Conservation (phyloP, 2,797 vertebrate species). For the Ibycter americanus region DNA sequence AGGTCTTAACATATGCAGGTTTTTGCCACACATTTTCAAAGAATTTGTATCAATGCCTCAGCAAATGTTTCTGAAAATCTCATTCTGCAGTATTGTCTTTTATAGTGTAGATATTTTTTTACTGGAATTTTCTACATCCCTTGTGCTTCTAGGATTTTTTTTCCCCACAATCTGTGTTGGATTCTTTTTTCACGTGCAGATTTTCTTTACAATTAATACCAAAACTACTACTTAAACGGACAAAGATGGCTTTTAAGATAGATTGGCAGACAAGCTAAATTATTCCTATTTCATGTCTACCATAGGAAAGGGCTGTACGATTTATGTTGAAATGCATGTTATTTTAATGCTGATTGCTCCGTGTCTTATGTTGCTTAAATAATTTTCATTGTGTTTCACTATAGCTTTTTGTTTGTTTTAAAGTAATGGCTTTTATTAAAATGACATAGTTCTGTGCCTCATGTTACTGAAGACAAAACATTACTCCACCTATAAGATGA, state of each 20-base stretch:
- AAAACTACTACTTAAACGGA: neutral
- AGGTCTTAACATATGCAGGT: neutral
- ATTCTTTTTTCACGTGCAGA: neutral
- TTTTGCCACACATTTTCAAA: conserved; percentile 12
- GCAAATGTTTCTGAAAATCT: neutral
- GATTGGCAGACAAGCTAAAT: neutral
- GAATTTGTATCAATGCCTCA: neutral
- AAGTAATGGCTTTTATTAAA: neutral
- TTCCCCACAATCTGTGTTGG: neutral
- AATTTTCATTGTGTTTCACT: neutral
- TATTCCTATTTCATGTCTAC: neutral
- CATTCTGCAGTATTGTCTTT: neutral
- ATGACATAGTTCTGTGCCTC: neutral
- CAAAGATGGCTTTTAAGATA: neutral
- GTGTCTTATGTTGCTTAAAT: neutral
- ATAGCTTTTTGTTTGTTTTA: neutral
- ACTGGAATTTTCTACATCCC: neutral
- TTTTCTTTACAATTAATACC: neutral
- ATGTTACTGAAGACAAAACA: neutral
- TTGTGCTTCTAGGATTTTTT: neutral
- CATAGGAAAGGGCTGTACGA: neutral
- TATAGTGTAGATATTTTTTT: neutral
- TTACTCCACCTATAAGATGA: neutral
- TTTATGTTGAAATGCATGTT: neutral
- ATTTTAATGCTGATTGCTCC: neutral